Evolutionary conservation across 2,113 vertebrate species (phyloP), one percentile per base, ranked within the genome.

Genomic region (Otolemur garnettii): DNA sequence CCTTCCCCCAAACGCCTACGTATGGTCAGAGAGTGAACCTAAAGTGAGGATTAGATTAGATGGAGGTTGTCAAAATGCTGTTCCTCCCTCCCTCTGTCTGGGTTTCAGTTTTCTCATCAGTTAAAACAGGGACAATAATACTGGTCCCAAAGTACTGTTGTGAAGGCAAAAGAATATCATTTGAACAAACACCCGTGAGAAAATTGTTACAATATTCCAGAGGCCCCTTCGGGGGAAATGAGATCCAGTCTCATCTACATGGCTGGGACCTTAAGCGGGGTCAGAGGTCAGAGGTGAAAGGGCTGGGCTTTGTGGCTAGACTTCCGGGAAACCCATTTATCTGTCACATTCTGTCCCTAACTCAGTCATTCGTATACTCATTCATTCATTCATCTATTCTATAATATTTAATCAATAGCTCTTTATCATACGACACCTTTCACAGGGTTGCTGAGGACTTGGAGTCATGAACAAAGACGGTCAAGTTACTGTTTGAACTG

Each of bases 1-100:
- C 21, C 22, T 4, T 66, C 2, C 4, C 55, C 8, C 18, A 35
- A 22, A 11, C 13, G 30, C 26, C 35, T 0, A n/a, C 74, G 28
- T 15, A 4, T 0, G 38, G 59, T 7, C 19, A 33, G 85, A 79
- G 42, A 33, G 26, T 5, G 30, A 42, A 42, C 11, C 50, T 62
- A 18, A 15, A 13, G 30, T 33, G 30, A 9, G 14, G 35, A 13
- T 15, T 55, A 11, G 17, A 15, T 14, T 13, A 55, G 13, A 2
- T 0, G 19, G 7, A 24, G 38, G n/a, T 18, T 1, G 66, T 30
- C 33, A 24, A 4, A 10, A 30, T 2, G 26, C 19, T 28, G 2
- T 12, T 33, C 50, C 15, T 53, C 11, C 0, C 3, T 24, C n/a
- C 35, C 15, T 33, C 42, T 7, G 26, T 45, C 59, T 9, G 15